Conservation (phyloP, 2,888 invertebrate species). For the Neuroscelio doddi region DNA sequence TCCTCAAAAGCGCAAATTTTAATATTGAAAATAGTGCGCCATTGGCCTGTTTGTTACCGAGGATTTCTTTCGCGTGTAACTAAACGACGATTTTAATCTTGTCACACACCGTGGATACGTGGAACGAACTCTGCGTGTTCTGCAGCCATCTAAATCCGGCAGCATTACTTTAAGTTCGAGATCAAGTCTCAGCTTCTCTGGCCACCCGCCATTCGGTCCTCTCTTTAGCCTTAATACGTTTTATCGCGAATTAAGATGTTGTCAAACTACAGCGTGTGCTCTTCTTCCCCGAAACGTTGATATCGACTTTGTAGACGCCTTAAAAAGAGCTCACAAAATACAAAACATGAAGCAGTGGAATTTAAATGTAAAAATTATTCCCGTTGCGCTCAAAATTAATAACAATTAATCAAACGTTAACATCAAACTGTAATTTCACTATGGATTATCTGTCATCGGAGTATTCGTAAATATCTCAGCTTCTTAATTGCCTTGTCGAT, state of each 20-base stretch:
- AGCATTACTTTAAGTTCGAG: slow-evolving; percentile 10
- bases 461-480: not conserved
- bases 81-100: slow-evolving; percentile 66
- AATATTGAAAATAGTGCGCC: too few species aligned
- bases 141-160: slow-evolving; percentile 19
- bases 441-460: not conserved
- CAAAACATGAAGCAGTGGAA: too few species aligned
- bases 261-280: slow-evolving; percentile 49
- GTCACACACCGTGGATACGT: slow-evolving; percentile 9
- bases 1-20: too few species aligned
- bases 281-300: slow-evolving; percentile 17
- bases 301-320: slow-evolving; percentile 8
- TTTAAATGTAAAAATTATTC: too few species aligned
- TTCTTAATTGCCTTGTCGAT: slow-evolving; percentile 6
- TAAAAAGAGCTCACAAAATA: too few species aligned
- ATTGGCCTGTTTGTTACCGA: too few species aligned
- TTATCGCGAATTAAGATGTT: slow-evolving; percentile 64
- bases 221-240: slow-evolving; percentile 53
- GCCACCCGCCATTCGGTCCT: slow-evolving; percentile 21
- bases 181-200: slow-evolving; percentile 15
- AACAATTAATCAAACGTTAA: slow-evolving; percentile 6
- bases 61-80: slow-evolving; percentile 63
- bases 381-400: too few species aligned
- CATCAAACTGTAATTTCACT: slow-evolving; percentile 7
- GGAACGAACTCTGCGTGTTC: slow-evolving; percentile 27